A percentile compares a stretch with the other conserved stretches of the same genome.
Conservation (phyloP, 2,888 invertebrate species). For the Andricus curvator region DNA sequence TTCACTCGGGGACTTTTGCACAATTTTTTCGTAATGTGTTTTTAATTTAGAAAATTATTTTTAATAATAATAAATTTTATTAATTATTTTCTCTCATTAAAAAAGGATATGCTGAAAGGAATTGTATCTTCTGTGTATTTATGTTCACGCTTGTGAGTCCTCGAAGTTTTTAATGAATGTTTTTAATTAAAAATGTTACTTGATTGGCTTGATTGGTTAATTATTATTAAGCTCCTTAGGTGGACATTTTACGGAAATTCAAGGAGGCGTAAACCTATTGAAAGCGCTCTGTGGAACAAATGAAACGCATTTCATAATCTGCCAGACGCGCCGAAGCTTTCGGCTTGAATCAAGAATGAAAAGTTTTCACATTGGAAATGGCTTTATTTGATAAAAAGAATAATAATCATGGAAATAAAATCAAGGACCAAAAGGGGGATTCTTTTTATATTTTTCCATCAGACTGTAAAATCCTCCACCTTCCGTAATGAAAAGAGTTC, state of each 20-base stretch:
- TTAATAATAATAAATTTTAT: no score
- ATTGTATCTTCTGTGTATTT: no score
- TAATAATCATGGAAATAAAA: background rate
- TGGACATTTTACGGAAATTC: conserved; percentile 10
- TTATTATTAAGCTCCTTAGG: background rate
- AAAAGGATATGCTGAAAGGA: no score
- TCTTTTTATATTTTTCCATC: background rate
- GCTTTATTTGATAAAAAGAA: conserved; percentile 38
- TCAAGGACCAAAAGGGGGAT: background rate
- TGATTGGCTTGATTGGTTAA: conserved; percentile 9
- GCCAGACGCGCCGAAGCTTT: conserved; percentile 18
- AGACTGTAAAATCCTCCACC: background rate
- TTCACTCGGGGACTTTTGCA: no score
- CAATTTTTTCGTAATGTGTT: no score
- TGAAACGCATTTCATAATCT: conserved; percentile 34
- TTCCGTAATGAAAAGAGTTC: background rate
- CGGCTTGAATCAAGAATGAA: conserved; percentile 35
- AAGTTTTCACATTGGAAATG: conserved; percentile 49
- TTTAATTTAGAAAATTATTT: no score
- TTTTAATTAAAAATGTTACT: background rate
- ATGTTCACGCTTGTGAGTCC: no score
- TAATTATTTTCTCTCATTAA: no score
- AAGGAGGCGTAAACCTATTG: conserved; percentile 30
- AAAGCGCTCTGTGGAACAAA: conserved; percentile 22
- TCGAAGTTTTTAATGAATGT: background rate